Evolutionary conservation across 2,797 vertebrate species (phyloP).

Genomic region (Sebastes glaucus): DNA sequence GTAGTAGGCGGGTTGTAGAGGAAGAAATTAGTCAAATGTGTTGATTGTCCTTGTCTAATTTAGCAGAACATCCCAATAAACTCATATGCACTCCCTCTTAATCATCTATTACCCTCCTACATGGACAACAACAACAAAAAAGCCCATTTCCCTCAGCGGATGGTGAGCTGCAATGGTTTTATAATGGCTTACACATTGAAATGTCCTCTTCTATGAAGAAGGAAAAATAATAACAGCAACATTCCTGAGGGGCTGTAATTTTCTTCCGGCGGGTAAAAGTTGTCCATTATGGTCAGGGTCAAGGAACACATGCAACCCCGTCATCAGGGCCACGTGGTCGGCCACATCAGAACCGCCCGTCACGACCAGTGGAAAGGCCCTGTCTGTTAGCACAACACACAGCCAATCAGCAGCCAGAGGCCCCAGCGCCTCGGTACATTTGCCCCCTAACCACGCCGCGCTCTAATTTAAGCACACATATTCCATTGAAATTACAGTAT

Average conservation of each 20-base stretch:
- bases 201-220: constrained; percentile 77
- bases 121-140: constrained; percentile 49
- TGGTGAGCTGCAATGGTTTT: constrained; percentile 63
- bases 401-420: constrained; percentile 76
- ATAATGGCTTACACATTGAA: constrained; percentile 72
- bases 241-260: constrained; percentile 88
- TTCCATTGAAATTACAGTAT: constrained; percentile 85
- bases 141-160: constrained; percentile 68
- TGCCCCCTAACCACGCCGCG: constrained; percentile 79
- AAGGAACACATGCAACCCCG: constrained; percentile 85
- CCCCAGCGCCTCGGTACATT: constrained; percentile 72
- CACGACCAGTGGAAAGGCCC: constrained; percentile 83
- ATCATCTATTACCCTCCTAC: constrained; percentile 71
- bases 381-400: constrained; percentile 79
- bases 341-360: constrained; percentile 84
- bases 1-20: constrained; percentile 59
- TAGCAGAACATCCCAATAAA: constrained; percentile 57
- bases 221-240: constrained; percentile 86
- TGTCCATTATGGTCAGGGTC: constrained; percentile 88
- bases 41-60: constrained; percentile 69
- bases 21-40: constrained; percentile 73
- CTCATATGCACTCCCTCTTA: constrained; percentile 57
- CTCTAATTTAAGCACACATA: constrained; percentile 84
- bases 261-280: constrained; percentile 86
- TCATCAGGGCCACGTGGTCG: constrained; percentile 82